These are phyloP conservation scores for Scaptomyza cyrtandrae DNA, from an alignment of 2,888 invertebrate genomes.

Conservation along the genomic window DNA sequence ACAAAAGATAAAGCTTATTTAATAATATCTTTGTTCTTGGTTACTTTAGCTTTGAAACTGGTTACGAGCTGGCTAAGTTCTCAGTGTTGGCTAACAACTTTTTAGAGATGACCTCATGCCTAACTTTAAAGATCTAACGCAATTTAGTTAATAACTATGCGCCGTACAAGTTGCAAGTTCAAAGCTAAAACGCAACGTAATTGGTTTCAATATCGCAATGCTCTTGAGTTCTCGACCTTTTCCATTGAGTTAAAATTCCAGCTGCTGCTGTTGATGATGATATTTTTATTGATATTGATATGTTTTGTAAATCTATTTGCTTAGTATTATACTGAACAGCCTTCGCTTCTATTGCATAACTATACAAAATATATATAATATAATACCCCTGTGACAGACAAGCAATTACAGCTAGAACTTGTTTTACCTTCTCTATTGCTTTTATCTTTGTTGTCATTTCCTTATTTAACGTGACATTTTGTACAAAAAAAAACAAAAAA, in stretches of 20 bases:
- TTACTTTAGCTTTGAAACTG: conserved; percentile 35
- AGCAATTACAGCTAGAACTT: conserved; percentile 48
- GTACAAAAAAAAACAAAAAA: conserved; percentile 36
- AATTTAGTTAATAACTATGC: conserved; percentile 43
- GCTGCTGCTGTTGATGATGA: background rate
- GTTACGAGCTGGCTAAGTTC: conserved; percentile 7
- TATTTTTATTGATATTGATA: conserved; percentile 6
- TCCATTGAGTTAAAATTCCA: conserved; percentile 14
- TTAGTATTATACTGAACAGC: conserved; percentile 24
- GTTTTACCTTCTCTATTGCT: conserved; percentile 18
- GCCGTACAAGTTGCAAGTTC: conserved; percentile 41
- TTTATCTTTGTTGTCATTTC: conserved; percentile 64
- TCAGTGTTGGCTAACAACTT: conserved; percentile 21
- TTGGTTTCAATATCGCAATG: conserved; percentile 18
- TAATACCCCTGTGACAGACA: conserved; percentile 28
- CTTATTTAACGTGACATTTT: conserved; percentile 80
- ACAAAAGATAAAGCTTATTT: too few species aligned
- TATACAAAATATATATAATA: conserved; percentile 14
- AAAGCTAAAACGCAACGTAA: conserved; percentile 4
- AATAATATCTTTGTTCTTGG: conserved; percentile 10
- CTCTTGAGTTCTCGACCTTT: conserved; percentile 45
- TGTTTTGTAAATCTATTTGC: background rate
- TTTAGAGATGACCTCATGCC: conserved; percentile 47
- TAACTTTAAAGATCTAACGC: conserved; percentile 19
- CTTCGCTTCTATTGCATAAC: conserved; percentile 53